These are phyloP conservation scores for Mylabris phalerata DNA, from an alignment of 1,140 invertebrate species.

Conservation along the genomic window DNA sequence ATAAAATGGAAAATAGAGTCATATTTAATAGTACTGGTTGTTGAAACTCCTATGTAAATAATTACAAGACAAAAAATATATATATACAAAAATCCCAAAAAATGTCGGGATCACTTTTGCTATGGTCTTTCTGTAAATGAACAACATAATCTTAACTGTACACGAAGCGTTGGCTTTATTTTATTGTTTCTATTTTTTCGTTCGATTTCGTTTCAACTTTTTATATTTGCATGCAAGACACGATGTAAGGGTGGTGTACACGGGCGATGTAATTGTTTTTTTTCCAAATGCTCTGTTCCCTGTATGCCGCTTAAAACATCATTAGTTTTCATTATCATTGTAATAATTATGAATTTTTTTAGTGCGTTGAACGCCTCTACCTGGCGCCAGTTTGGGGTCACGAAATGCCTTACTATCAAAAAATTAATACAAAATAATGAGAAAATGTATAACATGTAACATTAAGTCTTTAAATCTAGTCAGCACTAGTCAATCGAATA, in stretches of 20 bases:
- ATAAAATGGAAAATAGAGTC: conserved; percentile 8
- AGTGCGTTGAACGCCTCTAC: conserved; percentile 20
- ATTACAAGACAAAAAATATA: conserved; percentile 29
- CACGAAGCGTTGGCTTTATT: conserved; percentile 14
- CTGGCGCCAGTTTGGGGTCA: conserved; percentile 32
- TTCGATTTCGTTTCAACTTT: background rate
- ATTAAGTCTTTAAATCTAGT: conserved; percentile 33
- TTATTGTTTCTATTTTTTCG: background rate
- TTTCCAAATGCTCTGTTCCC: conserved; percentile 5
- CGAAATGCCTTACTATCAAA: conserved; percentile 34
- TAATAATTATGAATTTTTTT: conserved; percentile 3
- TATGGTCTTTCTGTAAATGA: conserved; percentile 23
- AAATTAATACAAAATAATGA: too few relatives aligned
- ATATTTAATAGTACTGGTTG: conserved; percentile 26
- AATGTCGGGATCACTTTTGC: conserved; percentile 37
- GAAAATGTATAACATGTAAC: conserved; percentile 24
- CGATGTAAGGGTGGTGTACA: conserved; percentile 15
- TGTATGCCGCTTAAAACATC: conserved; percentile 13
- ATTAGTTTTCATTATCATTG: background rate
- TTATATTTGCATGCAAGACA: conserved; percentile 13
- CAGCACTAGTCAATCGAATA: conserved; percentile 26
- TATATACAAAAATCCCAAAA: conserved; percentile 30
- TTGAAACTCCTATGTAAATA: conserved; percentile 33
- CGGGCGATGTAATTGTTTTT: conserved; percentile 6
- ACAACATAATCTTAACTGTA: conserved; percentile 13